Percentiles rank a stretch among this genome's conserved stretches.
Evolutionary conservation across 2,113 vertebrate species (phyloP).

Genomic region (Malurus melanocephalus): DNA sequence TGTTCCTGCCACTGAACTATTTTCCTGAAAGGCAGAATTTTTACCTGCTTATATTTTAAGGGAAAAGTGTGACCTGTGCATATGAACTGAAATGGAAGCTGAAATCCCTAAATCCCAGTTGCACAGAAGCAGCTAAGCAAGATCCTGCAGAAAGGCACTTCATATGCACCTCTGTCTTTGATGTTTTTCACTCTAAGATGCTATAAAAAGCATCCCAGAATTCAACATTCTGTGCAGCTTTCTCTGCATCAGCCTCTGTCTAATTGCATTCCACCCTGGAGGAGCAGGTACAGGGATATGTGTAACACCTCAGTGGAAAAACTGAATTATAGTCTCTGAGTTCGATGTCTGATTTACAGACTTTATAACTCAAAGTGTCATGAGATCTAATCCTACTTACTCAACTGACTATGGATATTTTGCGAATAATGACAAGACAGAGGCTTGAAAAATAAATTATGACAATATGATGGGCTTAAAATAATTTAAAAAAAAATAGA

Average conservation of each 20-base stretch:
- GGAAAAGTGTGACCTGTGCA: neutral
- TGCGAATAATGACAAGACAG: neutral
- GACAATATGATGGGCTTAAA: neutral
- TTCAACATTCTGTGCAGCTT: neutral
- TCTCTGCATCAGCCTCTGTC: neutral
- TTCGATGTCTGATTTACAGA: neutral
- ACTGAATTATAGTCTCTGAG: neutral
- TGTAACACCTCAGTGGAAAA: neutral
- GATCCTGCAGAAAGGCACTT: neutral
- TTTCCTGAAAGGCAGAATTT: neutral
- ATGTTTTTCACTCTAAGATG: neutral
- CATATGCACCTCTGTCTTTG: neutral
- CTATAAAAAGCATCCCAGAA: neutral
- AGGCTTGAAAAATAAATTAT: neutral
- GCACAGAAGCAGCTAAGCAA: neutral
- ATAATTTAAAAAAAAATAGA: neutral
- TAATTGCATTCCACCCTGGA: neutral
- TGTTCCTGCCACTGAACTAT: neutral
- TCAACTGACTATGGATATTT: neutral
- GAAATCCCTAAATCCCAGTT: neutral
- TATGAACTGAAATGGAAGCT: neutral
- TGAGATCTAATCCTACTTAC: neutral
- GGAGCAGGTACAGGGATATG: neutral
- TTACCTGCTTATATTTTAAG: neutral
- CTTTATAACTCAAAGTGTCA: neutral